Conservation (phyloP, 2,888 invertebrate genomes). For the Acanthococcus lagerstroemiae region DNA sequence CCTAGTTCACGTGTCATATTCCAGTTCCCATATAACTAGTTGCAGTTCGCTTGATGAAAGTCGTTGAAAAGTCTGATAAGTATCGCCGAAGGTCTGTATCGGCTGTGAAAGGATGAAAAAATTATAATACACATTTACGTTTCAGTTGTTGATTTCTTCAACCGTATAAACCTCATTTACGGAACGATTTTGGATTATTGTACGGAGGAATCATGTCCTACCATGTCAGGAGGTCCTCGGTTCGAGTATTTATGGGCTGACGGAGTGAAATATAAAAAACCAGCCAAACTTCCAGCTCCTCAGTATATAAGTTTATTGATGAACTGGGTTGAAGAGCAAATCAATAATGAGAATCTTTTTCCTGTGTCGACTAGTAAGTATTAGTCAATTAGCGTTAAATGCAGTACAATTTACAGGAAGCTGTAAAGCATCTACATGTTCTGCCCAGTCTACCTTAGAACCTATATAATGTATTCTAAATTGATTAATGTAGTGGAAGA, state of each 20-base stretch:
- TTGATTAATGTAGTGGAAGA: too few species aligned
- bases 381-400: too few species aligned
- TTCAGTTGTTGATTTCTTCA: slow-evolving; percentile 85
- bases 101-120: background rate
- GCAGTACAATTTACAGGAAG: background rate
- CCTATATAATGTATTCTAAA: too few species aligned
- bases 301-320: slow-evolving; percentile 72
- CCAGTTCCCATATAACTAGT: background rate
- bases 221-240: slow-evolving; percentile 79
- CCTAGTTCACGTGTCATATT: too few species aligned
- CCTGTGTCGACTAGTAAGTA: slow-evolving; percentile 61
- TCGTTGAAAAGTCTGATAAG: too few species aligned
- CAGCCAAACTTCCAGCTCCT: slow-evolving; percentile 70
- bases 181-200: slow-evolving; percentile 81
- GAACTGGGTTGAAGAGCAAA: slow-evolving; percentile 87
- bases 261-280: slow-evolving; percentile 63
- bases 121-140: background rate
- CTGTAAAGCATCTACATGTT: too few species aligned
- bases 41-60: background rate
- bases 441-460: too few species aligned
- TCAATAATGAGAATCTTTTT: slow-evolving; percentile 77
- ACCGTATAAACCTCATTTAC: slow-evolving; percentile 83
- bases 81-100: too few species aligned
- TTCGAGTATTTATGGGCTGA: slow-evolving; percentile 90
- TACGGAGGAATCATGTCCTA: slow-evolving; percentile 70